Base-by-base conservation (phyloP, 1,140 invertebrate genomes). In the Sminthurides bifidus region DNA sequence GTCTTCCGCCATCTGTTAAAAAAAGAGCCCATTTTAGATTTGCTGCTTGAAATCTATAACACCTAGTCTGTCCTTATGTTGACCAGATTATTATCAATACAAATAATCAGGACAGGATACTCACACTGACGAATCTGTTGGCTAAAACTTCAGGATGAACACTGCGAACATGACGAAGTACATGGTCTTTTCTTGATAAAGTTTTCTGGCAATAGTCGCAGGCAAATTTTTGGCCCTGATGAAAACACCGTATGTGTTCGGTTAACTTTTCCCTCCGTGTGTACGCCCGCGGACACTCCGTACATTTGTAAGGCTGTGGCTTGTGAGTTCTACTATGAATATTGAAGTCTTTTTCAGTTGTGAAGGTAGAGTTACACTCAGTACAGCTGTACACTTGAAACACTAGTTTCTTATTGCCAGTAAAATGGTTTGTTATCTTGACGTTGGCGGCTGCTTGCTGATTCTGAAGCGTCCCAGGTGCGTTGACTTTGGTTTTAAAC, bases 111-210 rank as follows among this genome's bases (percentile, higher is more conserved):
- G n/a, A n/a, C n/a, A n/a, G n/a, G n/a, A n/a, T n/a, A 26, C 40
- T 54, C 54, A 60, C 58, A 17, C 17, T 35, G 5, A 56, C 63
- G 45, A 65, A 65, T 35, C 53, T 21, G 26, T 44, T 56, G 10
- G 63, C 52, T 15, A 61, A 55, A 24, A 61, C 56, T 43, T 65
- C 63, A 12, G 63, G 63, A 44, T 65, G 63, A 17, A 65, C 58
- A 45, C 53, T 56, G 23, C 63, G 48, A 23, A 64, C 57, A 48
- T 65, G 63, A 3, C 63, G 59, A 3, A 61, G 26, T 0, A 65
- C 63, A 24, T 65, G 63, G 56, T 65, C 63, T 35, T 64, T 64
- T 21, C 61, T 19, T 8, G 54, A 60, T 15, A 58, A 30, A 26
- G 56, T 55, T 45, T 65, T 65, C 26, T 54, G 52, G 45, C 63